Evolutionary conservation across 2,888 invertebrate genomes (phyloP).

Genomic region (Bembecia ichneumoniformis): DNA sequence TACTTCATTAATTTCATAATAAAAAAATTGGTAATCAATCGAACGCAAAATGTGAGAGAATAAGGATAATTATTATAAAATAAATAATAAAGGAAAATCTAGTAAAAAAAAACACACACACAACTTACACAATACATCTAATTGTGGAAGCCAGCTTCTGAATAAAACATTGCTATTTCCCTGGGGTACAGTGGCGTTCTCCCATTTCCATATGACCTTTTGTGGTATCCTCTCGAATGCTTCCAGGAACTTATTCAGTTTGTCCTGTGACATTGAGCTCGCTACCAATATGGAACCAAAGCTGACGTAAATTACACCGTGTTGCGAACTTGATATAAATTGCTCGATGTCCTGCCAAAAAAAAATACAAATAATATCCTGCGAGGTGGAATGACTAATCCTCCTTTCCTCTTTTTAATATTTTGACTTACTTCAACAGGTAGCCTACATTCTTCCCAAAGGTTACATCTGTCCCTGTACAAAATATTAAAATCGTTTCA

Average conservation of each 20-base stretch:
- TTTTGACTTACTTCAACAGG: no score
- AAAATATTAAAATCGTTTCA: no score
- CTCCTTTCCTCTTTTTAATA: no score
- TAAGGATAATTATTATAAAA: background rate
- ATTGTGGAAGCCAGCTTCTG: constrained; percentile 77
- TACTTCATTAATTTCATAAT: no score
- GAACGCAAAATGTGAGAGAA: no score
- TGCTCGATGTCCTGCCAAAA: constrained; percentile 62
- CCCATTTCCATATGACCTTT: constrained; percentile 83
- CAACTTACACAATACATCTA: constrained; percentile 77
- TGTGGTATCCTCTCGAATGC: constrained; percentile 75
- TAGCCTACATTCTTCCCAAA: no score
- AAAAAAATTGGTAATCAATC: no score
- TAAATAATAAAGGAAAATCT: background rate
- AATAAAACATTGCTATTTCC: constrained; percentile 73
- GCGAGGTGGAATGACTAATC: no score
- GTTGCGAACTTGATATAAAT: constrained; percentile 72
- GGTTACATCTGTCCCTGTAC: no score
- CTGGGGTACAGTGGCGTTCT: constrained; percentile 68
- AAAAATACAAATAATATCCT: no score
- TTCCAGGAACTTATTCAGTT: constrained; percentile 67
- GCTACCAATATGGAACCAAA: constrained; percentile 81
- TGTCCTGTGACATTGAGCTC: constrained; percentile 72
- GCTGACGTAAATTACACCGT: constrained; percentile 80
- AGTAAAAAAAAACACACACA: background rate